Base-by-base conservation (phyloP, 1,140 invertebrate species). In the Potamilus streckersoni region DNA sequence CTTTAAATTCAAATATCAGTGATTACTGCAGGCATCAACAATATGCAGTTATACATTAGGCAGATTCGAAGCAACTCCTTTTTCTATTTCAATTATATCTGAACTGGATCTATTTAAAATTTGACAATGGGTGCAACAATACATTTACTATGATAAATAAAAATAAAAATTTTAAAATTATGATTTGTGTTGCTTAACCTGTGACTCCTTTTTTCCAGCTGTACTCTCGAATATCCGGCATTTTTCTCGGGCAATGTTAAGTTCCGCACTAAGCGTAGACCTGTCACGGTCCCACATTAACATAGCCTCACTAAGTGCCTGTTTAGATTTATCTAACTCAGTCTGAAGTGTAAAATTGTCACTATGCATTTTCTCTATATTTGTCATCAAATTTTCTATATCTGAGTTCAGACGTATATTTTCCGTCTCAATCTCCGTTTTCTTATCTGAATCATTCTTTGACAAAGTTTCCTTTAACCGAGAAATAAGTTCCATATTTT, bases 181-280 rank as follows among this genome's bases (percentile, higher is more conserved):
- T 49, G 38, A 49, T 49, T 49, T 49, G 38, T 49, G 11, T 11
- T 49, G 38, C 5, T 49, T 49, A 58, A 78, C 70, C 49, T 78
- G 76, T 27, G 74, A 76, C 57, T 86, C 84, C 61, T 83, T 81
- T 62, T 80, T 74, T 59, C 79, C 69, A 49, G 71, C 69, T 0
- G 79, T 73, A 17, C 64, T 71, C 67, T 84, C 82, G 74, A 82
- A 85, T n/a, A 87, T 69, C 19, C 80, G 74, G 49, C 86, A 31
- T 70, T 85, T 86, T 71, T 87, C 86, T 20, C 78, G 81, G 3
- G 80, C 78, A 16, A 85, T 79, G 72, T 83, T 84, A n/a, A 83
- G 60, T 5, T 83, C 81, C 20, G 69, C 67, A 55, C 84, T 83
- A 12, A 85, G 72, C 4, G 69, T 66, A 23, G 80, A 79, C 14